Conservation (phyloP, 2,888 invertebrate species). For the Drosophila atripex region DNA sequence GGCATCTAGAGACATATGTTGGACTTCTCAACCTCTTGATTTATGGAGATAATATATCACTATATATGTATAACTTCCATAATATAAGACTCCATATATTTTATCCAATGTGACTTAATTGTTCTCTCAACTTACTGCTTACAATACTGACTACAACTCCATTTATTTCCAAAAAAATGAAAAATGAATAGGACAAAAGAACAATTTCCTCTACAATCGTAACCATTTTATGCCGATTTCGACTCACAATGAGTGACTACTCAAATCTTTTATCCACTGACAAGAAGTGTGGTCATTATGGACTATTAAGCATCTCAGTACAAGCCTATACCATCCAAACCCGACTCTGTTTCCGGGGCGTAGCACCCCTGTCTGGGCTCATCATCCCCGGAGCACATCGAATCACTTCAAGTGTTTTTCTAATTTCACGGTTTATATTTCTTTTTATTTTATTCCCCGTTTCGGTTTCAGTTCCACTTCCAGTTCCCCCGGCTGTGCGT, state of each 20-base stretch:
- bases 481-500: neutral
- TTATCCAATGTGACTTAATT: too few relatives aligned
- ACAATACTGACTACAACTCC: too few relatives aligned
- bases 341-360: neutral
- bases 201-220: neutral
- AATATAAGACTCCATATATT: too few relatives aligned
- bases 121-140: too few relatives aligned
- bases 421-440: constrained; percentile 72
- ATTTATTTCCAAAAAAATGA: neutral
- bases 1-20: too few relatives aligned
- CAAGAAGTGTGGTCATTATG: constrained; percentile 58
- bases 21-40: too few relatives aligned
- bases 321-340: constrained; percentile 34
- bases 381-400: constrained; percentile 53
- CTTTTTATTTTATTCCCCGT: constrained; percentile 40
- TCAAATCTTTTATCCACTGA: constrained; percentile 24
- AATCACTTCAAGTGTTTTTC: constrained; percentile 79
- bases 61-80: too few relatives aligned
- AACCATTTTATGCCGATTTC: constrained; percentile 14
- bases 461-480: constrained; percentile 8
- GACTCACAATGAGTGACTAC: constrained; percentile 4
- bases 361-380: constrained; percentile 27
- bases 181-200: neutral
- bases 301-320: constrained; percentile 56
- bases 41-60: too few relatives aligned